phyloP scores from a whole-genome alignment of 2,113 vertebrate species.

The Grantiella picta region DNA sequence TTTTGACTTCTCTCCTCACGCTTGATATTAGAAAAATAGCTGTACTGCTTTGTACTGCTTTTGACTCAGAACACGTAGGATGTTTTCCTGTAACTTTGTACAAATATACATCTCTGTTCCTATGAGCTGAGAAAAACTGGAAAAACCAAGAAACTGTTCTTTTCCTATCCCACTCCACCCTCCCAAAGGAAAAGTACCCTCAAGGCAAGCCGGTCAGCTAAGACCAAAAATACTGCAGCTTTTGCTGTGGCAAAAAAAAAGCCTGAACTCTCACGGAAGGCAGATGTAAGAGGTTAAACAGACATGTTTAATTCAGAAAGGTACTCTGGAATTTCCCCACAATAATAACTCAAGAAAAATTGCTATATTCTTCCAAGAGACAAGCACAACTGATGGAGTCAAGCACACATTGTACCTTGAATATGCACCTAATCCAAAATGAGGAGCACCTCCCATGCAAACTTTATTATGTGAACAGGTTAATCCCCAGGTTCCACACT shows the following conservation, averaged over 20 bases:
- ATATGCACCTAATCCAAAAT: background rate
- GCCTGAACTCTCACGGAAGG: background rate
- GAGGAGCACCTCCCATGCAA: background rate
- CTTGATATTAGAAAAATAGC: background rate
- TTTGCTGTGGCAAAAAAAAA: background rate
- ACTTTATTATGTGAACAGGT: background rate
- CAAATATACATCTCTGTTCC: background rate
- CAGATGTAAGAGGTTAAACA: background rate
- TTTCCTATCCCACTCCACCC: background rate
- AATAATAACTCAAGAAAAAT: background rate
- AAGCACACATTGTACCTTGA: background rate
- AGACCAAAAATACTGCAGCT: background rate
- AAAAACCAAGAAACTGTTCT: background rate
- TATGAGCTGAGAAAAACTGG: background rate
- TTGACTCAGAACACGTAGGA: accelerated
- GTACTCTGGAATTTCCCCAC: background rate
- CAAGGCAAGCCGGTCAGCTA: background rate
- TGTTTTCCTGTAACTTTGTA: background rate
- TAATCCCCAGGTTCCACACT: background rate
- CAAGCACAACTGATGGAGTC: background rate
- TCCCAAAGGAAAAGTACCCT: background rate
- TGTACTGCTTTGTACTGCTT: background rate
- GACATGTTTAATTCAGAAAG: background rate
- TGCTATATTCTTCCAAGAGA: background rate
- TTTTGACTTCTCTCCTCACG: background rate